phyloP scores from a whole-genome alignment of 2,888 invertebrate genomes.

The Xanthostigma xanthostigma region DNA sequence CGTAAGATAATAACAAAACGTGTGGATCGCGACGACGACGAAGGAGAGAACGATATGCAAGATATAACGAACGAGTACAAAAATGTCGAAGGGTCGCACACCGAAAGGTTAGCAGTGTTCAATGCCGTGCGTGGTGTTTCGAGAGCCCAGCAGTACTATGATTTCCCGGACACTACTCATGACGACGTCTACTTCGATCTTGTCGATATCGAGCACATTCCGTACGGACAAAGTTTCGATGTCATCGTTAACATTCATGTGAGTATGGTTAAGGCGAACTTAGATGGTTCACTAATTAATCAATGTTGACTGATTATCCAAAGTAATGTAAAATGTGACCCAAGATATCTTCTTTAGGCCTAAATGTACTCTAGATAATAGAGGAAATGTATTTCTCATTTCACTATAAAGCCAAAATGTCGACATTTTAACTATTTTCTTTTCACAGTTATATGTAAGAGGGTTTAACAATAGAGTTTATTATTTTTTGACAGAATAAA shows the following conservation, averaged over 20 bases:
- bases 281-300: no score
- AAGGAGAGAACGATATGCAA: constrained; percentile 45
- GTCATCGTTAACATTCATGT: constrained; percentile 50
- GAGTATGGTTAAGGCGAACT: constrained; percentile 2
- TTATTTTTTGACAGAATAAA: constrained; percentile 33
- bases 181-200: constrained; percentile 51
- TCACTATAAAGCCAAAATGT: background rate
- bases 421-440: background rate
- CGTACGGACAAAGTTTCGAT: constrained; percentile 49
- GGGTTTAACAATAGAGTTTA: background rate
- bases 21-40: constrained; percentile 43
- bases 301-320: no score
- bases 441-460: background rate
- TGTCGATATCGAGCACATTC: constrained; percentile 47
- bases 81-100: constrained; percentile 42
- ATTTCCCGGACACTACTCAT: constrained; percentile 38
- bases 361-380: no score
- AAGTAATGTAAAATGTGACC: no score
- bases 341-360: no score
- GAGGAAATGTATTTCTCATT: no score
- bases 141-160: constrained; percentile 43
- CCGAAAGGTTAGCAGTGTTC: constrained; percentile 48
- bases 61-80: constrained; percentile 53
- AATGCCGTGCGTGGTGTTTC: constrained; percentile 50
- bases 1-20: constrained; percentile 51